Base-by-base conservation (phyloP, 2,888 invertebrate species). In the Rhagium mordax region DNA sequence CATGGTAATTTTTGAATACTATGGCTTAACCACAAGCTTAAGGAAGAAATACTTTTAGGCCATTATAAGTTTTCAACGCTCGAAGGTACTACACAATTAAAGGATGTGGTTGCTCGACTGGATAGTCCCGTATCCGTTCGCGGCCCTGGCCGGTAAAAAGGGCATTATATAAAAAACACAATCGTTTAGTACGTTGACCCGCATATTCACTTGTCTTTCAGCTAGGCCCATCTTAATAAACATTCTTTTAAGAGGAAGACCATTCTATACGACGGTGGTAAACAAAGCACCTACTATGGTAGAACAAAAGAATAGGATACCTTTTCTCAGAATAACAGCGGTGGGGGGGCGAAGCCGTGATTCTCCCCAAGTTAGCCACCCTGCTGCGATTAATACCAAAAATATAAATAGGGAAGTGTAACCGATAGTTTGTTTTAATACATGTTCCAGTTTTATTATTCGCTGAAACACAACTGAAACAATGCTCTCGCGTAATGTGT, bases 171-270 rank as follows among this genome's bases (percentile, higher is more conserved):
- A 71, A 66, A 70, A 74, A 78, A 76, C 71, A 79, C 76, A 79
- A 79, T 78, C 72, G 74, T 70, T 64, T 72, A 71, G 78, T 78
- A 76, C 77, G 70, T 79, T 78, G 74, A 78, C 79, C 79, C 76
- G 77, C 74, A 70, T 74, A 71, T 74, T 67, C 77, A 77, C 74
- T 77, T 78, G 76, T 75, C 70, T 69, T 72, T 55, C 33, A 53
- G 41, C 51, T 53, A 33, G 29, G 27, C 47, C 48, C 57, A 15
- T 68, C 18, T 60, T 24, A 27, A 21, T 59, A 64, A 51, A 65
- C 65, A 51, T 49, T 65, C 64, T 21, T 51, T 51, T 18, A 65
- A 3, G 20, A 41, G 61, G 33, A 59, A 59, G 33, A 29, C 18
- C 15, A 16, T 33, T 33, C 33, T n/a, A 41, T 33, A 59, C 59